These are phyloP conservation scores for Okapia johnstoni DNA, from an alignment of 2,113 vertebrate species.

Conservation along the genomic window DNA sequence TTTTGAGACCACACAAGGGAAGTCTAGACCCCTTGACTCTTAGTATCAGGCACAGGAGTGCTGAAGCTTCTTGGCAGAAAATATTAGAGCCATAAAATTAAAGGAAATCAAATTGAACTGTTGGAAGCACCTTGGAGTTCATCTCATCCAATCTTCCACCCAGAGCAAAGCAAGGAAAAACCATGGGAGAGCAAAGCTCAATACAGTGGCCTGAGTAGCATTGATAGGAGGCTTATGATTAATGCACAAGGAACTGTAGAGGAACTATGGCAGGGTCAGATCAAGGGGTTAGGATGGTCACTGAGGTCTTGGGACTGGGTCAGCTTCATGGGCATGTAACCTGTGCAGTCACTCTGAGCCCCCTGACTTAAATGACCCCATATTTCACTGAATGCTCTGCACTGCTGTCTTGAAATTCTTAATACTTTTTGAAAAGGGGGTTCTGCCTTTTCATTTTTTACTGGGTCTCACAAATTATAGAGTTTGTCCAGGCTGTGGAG, in stretches of 20 bases:
- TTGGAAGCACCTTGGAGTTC: background rate
- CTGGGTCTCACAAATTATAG: background rate
- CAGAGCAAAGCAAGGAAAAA: background rate
- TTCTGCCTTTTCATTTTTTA: background rate
- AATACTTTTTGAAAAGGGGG: background rate
- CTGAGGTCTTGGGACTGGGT: background rate
- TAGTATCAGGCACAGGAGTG: background rate
- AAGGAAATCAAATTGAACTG: background rate
- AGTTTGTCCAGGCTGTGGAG: background rate
- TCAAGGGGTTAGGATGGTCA: background rate
- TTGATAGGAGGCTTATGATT: background rate
- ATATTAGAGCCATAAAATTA: conserved; percentile 15
- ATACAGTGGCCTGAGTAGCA: fast-evolving
- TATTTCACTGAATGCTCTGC: background rate
- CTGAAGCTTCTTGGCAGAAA: background rate
- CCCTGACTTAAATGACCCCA: background rate
- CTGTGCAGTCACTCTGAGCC: background rate
- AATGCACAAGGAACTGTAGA: background rate
- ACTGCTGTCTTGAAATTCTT: background rate
- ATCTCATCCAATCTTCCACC: background rate
- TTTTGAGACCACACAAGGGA: background rate
- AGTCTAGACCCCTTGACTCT: background rate
- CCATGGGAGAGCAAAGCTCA: background rate
- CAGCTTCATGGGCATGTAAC: fast-evolving
- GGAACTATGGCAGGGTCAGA: background rate